A percentile compares a stretch with the other conserved stretches of the same genome.
These are phyloP conservation scores for Crocodylus rhombifer DNA, from an alignment of 2,797 vertebrate species.

Conservation along the genomic window DNA sequence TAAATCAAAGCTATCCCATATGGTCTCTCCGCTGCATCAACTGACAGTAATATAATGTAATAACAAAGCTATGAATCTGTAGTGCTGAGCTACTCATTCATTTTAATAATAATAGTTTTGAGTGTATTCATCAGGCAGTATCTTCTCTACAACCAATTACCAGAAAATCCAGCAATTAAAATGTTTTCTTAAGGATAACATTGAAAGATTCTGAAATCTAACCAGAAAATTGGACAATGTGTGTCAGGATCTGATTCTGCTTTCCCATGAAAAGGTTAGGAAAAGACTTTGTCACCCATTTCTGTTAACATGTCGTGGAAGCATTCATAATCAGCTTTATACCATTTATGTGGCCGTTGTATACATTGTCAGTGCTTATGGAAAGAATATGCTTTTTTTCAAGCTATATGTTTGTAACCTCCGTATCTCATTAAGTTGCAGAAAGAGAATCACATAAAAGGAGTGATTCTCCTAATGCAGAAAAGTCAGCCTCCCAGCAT, in stretches of 20 bases:
- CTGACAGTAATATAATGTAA: not conserved
- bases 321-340: not conserved
- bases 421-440: not conserved
- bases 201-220: not conserved
- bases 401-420: not conserved
- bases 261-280: too few species aligned
- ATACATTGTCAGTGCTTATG: not conserved
- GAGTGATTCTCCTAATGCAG: not conserved
- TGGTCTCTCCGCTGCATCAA: not conserved
- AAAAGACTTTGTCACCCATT: not conserved
- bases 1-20: not conserved
- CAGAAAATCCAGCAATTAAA: not conserved
- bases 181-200: not conserved
- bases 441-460: not conserved
- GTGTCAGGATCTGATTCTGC: not conserved
- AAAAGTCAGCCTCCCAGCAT: not conserved
- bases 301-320: not conserved
- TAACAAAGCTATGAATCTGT: not conserved
- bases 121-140: not conserved
- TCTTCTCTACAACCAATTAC: not conserved
- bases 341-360: fast-evolving
- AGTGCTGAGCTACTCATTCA: not conserved
- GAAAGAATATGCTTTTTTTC: not conserved
- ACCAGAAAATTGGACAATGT: too few species aligned
- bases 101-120: not conserved